Conservation (phyloP, 1,140 invertebrate species). For the Dinothrombium tinctorium region DNA sequence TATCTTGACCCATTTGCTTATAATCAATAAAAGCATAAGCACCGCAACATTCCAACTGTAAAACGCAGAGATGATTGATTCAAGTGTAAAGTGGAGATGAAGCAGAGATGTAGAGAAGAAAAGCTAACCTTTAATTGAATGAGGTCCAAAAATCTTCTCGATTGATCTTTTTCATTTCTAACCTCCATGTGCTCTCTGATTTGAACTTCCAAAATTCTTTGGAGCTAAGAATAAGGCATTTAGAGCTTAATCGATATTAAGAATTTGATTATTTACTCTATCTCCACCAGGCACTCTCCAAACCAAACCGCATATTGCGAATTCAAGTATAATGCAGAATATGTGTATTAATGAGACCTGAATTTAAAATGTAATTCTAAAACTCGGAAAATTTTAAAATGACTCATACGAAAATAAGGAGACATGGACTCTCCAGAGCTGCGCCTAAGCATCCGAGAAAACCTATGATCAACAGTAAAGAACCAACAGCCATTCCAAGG, state of each 20-base stretch:
- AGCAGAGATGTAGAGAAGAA: not conserved
- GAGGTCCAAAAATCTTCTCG: constrained; percentile 15
- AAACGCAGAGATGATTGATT: not conserved
- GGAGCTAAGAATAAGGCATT: constrained; percentile 12
- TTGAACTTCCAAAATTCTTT: constrained; percentile 13
- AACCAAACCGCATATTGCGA: constrained; percentile 13
- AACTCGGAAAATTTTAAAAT: constrained; percentile 1
- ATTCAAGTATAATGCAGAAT: constrained; percentile 15
- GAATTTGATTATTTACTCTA: constrained; percentile 10
- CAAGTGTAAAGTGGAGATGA: not conserved
- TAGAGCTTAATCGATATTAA: too few species aligned
- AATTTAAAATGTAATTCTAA: constrained; percentile 14
- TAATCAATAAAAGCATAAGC: constrained; percentile 16
- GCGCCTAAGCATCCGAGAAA: constrained; percentile 17
- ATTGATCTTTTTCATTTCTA: constrained; percentile 5
- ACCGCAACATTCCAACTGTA: constrained; percentile 18
- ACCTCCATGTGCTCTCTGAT: constrained; percentile 15
- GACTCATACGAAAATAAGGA: constrained; percentile 14
- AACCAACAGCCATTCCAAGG: constrained; percentile 13
- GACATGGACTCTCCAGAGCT: constrained; percentile 15
- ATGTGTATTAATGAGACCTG: too few species aligned
- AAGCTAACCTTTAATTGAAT: constrained; percentile 16
- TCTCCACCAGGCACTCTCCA: constrained; percentile 17
- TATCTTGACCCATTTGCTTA: constrained; percentile 7
- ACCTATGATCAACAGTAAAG: constrained; percentile 14